Percentiles rank a stretch among this genome's conserved stretches.
phyloP scores from a whole-genome alignment of 2,113 vertebrate genomes.

The Ammospiza nelsoni region DNA sequence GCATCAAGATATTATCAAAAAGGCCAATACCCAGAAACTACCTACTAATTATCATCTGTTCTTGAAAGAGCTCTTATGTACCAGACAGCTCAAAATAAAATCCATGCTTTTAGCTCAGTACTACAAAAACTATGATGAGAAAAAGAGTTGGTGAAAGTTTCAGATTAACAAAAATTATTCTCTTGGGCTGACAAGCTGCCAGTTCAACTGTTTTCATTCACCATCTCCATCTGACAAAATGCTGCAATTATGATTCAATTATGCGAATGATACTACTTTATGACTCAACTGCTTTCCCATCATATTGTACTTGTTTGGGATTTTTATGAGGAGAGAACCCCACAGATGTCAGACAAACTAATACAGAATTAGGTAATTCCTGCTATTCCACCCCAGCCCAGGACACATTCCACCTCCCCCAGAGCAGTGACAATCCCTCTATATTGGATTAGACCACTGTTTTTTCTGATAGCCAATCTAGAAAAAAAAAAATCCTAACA shows the following conservation, averaged over 20 bases:
- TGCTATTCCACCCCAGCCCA: background rate
- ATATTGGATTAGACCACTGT: background rate
- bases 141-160: background rate
- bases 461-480: background rate
- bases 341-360: background rate
- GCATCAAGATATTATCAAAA: background rate
- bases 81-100: background rate
- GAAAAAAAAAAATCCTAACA: background rate
- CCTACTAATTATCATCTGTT: background rate
- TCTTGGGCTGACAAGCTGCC: background rate
- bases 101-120: background rate
- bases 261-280: background rate
- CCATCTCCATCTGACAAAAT: background rate
- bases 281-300: background rate
- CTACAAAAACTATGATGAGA: background rate
- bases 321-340: background rate
- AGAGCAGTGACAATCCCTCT: background rate
- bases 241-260: background rate
- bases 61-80: background rate
- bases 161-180: background rate
- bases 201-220: background rate
- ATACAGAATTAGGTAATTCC: background rate
- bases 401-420: background rate
- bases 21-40: background rate
- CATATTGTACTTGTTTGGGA: background rate